Conservation (phyloP, 53 echinoderm and acorn worm genomes). For the Echinometra lucunter region DNA sequence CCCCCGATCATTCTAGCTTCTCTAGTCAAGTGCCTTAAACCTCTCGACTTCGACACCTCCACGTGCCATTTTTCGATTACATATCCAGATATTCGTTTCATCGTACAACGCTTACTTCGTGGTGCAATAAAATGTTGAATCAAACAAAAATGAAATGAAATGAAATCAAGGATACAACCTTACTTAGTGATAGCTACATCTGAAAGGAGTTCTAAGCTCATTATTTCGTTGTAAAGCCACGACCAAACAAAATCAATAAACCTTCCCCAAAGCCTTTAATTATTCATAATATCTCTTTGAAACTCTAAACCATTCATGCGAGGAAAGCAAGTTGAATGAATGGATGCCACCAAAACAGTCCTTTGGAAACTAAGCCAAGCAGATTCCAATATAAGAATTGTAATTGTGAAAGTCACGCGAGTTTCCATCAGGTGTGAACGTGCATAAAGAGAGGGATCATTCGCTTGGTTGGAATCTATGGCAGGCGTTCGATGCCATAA, state of each 20-base stretch:
- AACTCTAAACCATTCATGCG: background rate
- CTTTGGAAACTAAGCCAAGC: background rate
- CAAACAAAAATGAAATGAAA: too few species aligned
- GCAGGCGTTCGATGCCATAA: too few species aligned
- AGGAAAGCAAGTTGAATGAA: background rate
- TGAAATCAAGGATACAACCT: background rate
- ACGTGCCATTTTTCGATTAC: too few species aligned
- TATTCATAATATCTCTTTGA: background rate
- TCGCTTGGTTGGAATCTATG: too few species aligned
- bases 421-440: background rate
- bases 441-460: background rate
- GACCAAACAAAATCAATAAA: slow-evolving; percentile 14
- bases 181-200: background rate
- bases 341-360: background rate
- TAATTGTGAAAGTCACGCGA: background rate
- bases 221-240: background rate
- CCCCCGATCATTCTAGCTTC: too few species aligned
- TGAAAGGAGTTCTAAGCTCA: background rate
- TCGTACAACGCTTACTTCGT: too few species aligned
- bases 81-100: too few species aligned
- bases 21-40: too few species aligned
- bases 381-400: background rate
- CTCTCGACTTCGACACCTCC: too few species aligned
- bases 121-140: too few species aligned
- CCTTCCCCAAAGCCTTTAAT: background rate